These are phyloP conservation scores for Pachyseris speciosa DNA, from an alignment of 64 coral and sea anemone species.

Conservation along the genomic window DNA sequence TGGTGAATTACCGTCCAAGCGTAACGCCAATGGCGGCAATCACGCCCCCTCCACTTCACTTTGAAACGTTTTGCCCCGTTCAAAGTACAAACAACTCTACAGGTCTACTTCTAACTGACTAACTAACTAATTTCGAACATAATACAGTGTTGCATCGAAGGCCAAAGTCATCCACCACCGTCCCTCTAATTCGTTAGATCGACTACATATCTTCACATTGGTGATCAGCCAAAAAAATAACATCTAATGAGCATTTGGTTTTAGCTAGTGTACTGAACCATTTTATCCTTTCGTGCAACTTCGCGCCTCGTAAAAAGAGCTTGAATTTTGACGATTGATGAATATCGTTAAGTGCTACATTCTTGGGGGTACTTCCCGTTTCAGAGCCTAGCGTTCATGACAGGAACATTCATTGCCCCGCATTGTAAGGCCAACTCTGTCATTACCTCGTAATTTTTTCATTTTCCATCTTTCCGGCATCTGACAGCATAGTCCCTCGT, in stretches of 20 bases:
- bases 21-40: not conserved
- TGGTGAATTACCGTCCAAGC: not conserved
- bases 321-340: constrained; percentile 29
- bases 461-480: constrained; percentile 15
- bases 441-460: constrained; percentile 11
- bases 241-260: too few relatives aligned
- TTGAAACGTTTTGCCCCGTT: not conserved
- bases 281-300: constrained; percentile 7
- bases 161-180: not conserved
- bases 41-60: constrained; percentile 3
- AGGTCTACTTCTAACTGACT: too few relatives aligned
- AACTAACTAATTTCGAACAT: too few relatives aligned
- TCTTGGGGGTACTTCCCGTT: not conserved
- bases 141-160: not conserved
- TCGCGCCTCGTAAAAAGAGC: not conserved
- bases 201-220: too few relatives aligned
- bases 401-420: constrained; percentile 15
- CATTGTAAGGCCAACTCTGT: not conserved
- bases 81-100: too few relatives aligned
- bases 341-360: not conserved
- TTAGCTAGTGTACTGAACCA: too few relatives aligned
- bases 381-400: not conserved
- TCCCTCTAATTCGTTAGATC: too few relatives aligned
- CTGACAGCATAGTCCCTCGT: not conserved
- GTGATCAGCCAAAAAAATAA: too few relatives aligned